phyloP scores from a whole-genome alignment of 2,888 invertebrate species.

The Calliopum simillimum region DNA sequence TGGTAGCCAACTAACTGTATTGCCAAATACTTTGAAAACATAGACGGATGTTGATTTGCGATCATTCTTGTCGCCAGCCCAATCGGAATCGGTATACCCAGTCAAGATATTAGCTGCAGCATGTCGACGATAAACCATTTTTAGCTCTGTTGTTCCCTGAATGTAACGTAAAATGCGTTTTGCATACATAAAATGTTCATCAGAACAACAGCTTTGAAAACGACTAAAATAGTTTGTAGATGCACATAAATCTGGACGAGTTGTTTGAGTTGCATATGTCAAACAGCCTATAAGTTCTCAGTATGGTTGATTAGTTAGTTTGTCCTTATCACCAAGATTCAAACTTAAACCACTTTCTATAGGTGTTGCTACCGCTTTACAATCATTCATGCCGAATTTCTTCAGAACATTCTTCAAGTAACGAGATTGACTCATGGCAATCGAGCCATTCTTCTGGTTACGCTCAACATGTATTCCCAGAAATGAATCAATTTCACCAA shows the following conservation, averaged over 20 bases:
- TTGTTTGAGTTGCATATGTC: conserved; percentile 12
- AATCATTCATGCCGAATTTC: conserved; percentile 35
- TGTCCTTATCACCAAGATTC: conserved; percentile 6
- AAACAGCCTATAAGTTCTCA: no score
- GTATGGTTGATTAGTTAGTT: no score
- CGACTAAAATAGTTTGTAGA: conserved; percentile 36
- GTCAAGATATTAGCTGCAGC: conserved; percentile 8
- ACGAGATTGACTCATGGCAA: no score
- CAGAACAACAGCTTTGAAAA: conserved; percentile 35
- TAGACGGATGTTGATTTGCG: conserved; percentile 38
- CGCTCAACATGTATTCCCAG: no score
- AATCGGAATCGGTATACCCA: conserved; percentile 36
- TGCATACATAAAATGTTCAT: conserved; percentile 30
- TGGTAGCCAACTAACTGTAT: conserved; percentile 26
- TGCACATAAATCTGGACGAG: conserved; percentile 38
- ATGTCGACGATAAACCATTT: conserved; percentile 17
- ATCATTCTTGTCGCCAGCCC: conserved; percentile 36
- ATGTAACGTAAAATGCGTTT: conserved; percentile 39
- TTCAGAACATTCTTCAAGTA: no score
- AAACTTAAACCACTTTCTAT: conserved; percentile 25
- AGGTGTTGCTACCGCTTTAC: conserved; percentile 33
- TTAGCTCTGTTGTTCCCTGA: conserved; percentile 22
- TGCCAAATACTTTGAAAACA: conserved; percentile 38
- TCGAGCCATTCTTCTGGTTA: no score
- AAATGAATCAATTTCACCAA: no score